Evolutionary conservation across 2,888 invertebrate genomes (phyloP).

Genomic region (Podabrus alpinus): DNA sequence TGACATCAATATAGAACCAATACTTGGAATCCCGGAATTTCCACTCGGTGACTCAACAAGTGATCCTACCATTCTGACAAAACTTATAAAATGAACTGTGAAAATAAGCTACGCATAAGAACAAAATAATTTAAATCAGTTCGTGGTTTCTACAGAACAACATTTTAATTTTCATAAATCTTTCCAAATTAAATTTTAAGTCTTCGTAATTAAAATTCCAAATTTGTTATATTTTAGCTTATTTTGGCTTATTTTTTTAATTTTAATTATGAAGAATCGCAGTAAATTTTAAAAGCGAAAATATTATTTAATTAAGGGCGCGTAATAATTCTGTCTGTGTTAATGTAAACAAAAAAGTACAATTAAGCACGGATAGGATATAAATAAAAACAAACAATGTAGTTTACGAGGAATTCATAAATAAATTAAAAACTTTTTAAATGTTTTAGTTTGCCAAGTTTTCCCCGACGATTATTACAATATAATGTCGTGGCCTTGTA

Average conservation of each 20-base stretch:
- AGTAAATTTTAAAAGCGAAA: neutral
- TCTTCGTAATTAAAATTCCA: neutral
- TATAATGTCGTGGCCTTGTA: neutral
- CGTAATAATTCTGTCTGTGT: neutral
- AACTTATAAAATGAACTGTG: neutral
- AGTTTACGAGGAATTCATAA: neutral
- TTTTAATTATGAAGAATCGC: neutral
- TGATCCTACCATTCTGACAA: neutral
- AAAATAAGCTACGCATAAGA: neutral
- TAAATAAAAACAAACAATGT: neutral
- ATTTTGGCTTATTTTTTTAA: too few relatives aligned
- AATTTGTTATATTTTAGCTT: neutral
- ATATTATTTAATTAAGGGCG: neutral
- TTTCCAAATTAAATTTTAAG: neutral
- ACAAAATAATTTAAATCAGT: neutral
- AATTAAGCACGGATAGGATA: neutral
- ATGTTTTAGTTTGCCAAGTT: neutral
- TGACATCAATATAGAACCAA: too few relatives aligned
- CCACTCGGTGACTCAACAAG: too few relatives aligned
- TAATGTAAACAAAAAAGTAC: neutral
- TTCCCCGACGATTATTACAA: neutral
- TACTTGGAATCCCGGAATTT: too few relatives aligned
- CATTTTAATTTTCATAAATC: neutral
- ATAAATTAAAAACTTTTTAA: neutral
- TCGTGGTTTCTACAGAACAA: neutral